Evolutionary conservation across 2,888 invertebrate genomes (phyloP).

Genomic region (Caenorhabditis panamensis): DNA sequence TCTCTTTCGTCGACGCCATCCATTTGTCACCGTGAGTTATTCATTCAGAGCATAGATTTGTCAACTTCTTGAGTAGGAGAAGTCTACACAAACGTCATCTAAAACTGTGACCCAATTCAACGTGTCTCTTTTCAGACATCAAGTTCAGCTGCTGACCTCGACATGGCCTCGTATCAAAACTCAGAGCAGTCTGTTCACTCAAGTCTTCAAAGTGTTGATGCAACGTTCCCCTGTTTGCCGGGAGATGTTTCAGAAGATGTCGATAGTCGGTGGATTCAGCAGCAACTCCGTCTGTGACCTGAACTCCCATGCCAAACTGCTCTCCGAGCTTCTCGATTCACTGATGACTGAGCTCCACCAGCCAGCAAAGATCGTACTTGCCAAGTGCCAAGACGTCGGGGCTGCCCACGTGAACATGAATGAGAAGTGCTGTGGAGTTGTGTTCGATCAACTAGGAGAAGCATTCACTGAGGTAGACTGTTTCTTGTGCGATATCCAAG

Average conservation of each 20-base stretch:
- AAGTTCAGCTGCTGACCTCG: slow-evolving; percentile 74
- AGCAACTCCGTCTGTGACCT: slow-evolving; percentile 72
- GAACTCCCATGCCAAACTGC: slow-evolving; percentile 72
- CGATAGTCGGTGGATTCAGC: slow-evolving; percentile 78
- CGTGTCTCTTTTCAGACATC: slow-evolving; percentile 71
- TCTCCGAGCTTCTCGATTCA: slow-evolving; percentile 76
- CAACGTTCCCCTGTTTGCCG: slow-evolving; percentile 66
- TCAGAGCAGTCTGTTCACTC: slow-evolving; percentile 66
- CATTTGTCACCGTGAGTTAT: slow-evolving; percentile 54
- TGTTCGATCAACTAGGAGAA: slow-evolving; percentile 80
- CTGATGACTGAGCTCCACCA: slow-evolving; percentile 74
- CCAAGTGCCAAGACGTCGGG: slow-evolving; percentile 76
- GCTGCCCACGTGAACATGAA: slow-evolving; percentile 75
- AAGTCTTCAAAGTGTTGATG: slow-evolving; percentile 74
- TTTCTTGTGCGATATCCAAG: too few species aligned
- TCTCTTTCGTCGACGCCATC: slow-evolving; percentile 56
- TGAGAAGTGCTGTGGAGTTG: slow-evolving; percentile 69
- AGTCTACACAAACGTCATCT: not conserved
- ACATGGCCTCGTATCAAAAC: slow-evolving; percentile 77
- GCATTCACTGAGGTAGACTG: slow-evolving; percentile 77
- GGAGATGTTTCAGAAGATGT: slow-evolving; percentile 80
- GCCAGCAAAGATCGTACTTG: slow-evolving; percentile 74
- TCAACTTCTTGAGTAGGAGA: not conserved
- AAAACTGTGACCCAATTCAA: not conserved
- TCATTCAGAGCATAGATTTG: not conserved